Evolutionary conservation across 2,888 invertebrate species (phyloP), one percentile per base, ranked within the genome.

Genomic region (Scaptomyza parva): DNA sequence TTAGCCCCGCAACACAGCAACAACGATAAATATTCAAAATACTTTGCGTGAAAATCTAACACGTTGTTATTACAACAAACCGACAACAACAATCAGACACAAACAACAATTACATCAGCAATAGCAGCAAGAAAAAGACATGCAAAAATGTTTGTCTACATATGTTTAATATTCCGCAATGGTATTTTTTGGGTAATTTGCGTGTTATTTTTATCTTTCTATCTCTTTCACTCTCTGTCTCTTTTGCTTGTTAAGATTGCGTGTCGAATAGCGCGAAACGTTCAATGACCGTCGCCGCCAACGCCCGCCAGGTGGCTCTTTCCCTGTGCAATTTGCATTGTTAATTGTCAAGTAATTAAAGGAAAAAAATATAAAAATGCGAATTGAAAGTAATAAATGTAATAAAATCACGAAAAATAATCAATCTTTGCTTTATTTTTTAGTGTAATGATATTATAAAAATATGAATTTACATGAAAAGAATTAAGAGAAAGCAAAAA

Each of bases 321-420:
- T 55, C 30, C 61, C 61, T 67, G 66, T 67, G 66, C 59, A 70
- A 80, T 80, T 80, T 80, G 85, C 80, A 80, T 80, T 84, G 78
- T 84, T 80, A 71, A 80, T 81, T 71, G 74, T 66, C 67, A 63
- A 48, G 67, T 62, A 74, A 74, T 70, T 75, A 74, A 59, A 50
- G 45, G 28, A 61, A 62, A 40, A 59, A 58, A 61, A 69, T 50
- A 45, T 51, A 58, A 55, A 28, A 61, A 48, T 9, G n/a, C n/a
- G n/a, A n/a, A n/a, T n/a, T n/a, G n/a, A n/a, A n/a, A n/a, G n/a
- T n/a, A n/a, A n/a, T n/a, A n/a, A n/a, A n/a, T n/a, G n/a, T n/a
- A n/a, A n/a, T n/a, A n/a, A n/a, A n/a, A n/a, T n/a, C n/a, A n/a
- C n/a, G n/a, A n/a, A n/a, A n/a, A n/a, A n/a, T n/a, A n/a, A n/a